Conservation (phyloP, 2,888 invertebrate genomes). For the Pyrgus malvae region DNA sequence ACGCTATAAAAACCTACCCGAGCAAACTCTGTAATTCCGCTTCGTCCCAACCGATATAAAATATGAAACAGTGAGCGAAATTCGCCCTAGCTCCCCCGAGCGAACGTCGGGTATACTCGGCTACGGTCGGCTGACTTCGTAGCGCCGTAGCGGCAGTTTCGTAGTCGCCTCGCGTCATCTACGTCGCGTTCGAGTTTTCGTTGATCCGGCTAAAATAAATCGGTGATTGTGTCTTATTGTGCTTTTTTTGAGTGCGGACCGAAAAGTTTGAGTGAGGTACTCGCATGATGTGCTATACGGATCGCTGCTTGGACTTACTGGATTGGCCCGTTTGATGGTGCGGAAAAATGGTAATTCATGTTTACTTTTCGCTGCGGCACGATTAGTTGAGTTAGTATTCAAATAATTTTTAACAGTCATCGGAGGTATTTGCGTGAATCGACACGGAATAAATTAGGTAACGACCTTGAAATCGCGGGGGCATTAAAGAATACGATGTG, state of each 20-base stretch:
- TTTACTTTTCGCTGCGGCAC: slow-evolving; percentile 27
- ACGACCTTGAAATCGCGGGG: background rate
- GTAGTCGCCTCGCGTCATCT: slow-evolving; percentile 49
- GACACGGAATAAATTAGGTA: background rate
- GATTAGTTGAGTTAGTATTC: slow-evolving; percentile 20
- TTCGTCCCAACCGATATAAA: slow-evolving; percentile 75
- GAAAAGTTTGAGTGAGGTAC: slow-evolving; percentile 49
- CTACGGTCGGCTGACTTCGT: slow-evolving; percentile 53
- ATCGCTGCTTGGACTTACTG: slow-evolving; percentile 42
- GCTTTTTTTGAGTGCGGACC: slow-evolving; percentile 42
- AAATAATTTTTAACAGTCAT: slow-evolving; percentile 38
- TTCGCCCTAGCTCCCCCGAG: slow-evolving; percentile 58
- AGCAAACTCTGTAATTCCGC: slow-evolving; percentile 77
- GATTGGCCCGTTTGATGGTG: slow-evolving; percentile 61
- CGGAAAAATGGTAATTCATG: slow-evolving; percentile 70
- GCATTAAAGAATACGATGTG: background rate
- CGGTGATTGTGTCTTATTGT: slow-evolving; percentile 62
- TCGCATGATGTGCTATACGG: slow-evolving; percentile 59
- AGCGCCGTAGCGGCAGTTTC: slow-evolving; percentile 74
- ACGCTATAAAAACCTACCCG: slow-evolving; percentile 75
- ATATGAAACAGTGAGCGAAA: slow-evolving; percentile 79
- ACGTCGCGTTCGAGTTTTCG: slow-evolving; percentile 43
- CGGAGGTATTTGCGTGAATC: slow-evolving; percentile 1
- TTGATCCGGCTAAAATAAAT: slow-evolving; percentile 42
- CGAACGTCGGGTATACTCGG: slow-evolving; percentile 49